Evolutionary conservation across 2,113 vertebrate species (phyloP).

Genomic region (Sitta europaea): DNA sequence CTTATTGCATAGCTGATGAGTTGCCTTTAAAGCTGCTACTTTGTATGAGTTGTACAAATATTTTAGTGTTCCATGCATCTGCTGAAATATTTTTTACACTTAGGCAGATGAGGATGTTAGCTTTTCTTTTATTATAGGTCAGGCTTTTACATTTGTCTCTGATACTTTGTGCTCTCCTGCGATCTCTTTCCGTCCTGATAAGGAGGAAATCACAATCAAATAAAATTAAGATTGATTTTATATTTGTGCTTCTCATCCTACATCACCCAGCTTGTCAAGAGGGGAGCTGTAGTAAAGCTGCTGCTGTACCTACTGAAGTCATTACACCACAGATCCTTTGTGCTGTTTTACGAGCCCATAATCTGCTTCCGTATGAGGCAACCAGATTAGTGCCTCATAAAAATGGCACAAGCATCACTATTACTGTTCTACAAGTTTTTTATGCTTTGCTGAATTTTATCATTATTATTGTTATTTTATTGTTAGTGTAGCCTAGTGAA

Average conservation of each 20-base stretch:
- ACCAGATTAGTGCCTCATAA: constrained; percentile 66
- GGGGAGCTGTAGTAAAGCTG: background rate
- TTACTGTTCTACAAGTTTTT: constrained; percentile 49
- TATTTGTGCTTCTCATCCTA: constrained; percentile 8
- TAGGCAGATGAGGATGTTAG: background rate
- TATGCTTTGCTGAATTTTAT: constrained; percentile 40
- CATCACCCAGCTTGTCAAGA: constrained; percentile 1
- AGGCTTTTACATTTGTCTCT: background rate
- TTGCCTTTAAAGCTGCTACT: constrained; percentile 17
- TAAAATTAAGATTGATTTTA: constrained; percentile 55
- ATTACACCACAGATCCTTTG: constrained; percentile 14
- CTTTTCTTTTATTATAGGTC: background rate
- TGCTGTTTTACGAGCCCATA: constrained; percentile 68
- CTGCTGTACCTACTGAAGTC: constrained; percentile 35
- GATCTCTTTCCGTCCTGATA: background rate
- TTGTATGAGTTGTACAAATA: background rate
- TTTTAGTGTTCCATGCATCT: background rate
- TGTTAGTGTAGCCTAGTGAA: background rate
- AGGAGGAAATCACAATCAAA: constrained; percentile 14
- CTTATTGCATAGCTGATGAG: background rate
- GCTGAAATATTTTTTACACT: background rate
- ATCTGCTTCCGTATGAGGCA: constrained; percentile 57
- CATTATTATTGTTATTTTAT: constrained; percentile 43
- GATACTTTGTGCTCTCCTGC: background rate
- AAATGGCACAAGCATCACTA: constrained; percentile 38